Base-by-base conservation (phyloP, 2,888 invertebrate species). In the Eustalomyia histrio region DNA sequence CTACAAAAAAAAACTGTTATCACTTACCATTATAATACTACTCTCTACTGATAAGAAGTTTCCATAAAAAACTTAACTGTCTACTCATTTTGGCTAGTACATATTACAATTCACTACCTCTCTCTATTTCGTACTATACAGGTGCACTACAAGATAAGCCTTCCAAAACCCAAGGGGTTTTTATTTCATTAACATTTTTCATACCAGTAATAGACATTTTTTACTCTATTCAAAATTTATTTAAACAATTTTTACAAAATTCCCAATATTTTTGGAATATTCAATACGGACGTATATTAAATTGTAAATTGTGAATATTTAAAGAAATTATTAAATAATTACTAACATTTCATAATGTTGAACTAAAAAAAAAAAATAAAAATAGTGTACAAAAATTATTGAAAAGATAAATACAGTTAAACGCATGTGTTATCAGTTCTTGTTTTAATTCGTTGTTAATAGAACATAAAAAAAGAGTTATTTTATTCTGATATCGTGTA, bases 351-450 rank as follows among this genome's bases (percentile, higher is more conserved):
- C 6, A 39, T 12, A 39, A 39, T 39, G 12, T 39, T 39, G 10
- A 39, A 39, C 6, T 47, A 47, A 47, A n/a, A 47, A 47, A 47
- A 4, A 10, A 47, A 6, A 47, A 43, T 12, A 3, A 14, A n/a
- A 47, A 47, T 2, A n/a, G n/a, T n/a, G 3, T 47, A 24, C 39
- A 55, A 10, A 55, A 43, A 47, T 63, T 53, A 17, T 9, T 43
- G 18, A 68, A 52, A 65, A 80, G 76, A 81, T 76, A 79, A 76
- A 43, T 69, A 63, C 29, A 33, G n/a, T 2, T n/a, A 47, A 47
- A 47, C 58, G 67, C 58, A 33, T 65, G 63, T 74, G 61, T 76
- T 79, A 79, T 76, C 74, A 72, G 50, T 43, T 18, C 33, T 67
- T 55, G 17, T 39, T 43, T 58, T 68, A 6, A 69, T 58, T 58